Evolutionary conservation across 2,113 vertebrate genomes (phyloP), one percentile per base, ranked within the genome.

Genomic region (Cheirogaleus medius): DNA sequence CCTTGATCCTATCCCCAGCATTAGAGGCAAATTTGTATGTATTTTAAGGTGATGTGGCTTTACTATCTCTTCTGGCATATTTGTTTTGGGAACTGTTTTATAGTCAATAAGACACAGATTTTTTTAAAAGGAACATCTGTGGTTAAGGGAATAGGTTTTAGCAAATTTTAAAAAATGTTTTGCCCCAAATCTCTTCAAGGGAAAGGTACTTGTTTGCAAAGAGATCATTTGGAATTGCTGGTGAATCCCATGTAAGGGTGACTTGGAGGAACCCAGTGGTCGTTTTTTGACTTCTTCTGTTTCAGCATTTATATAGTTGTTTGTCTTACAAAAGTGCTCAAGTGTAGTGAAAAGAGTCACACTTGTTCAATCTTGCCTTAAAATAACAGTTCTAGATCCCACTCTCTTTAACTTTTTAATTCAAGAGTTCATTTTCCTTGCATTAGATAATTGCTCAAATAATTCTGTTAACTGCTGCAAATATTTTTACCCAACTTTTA

Each of bases 401-500:
- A 8, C 88, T 85, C 9, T 56, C 69, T 39, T 25, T 77, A 82
- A 89, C 49, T 68, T 69, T 69, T 91, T 71, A 73, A 93, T 89
- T 82, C 15, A 78, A 64, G 32, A 52, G 39, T 60, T 82, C 34
- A 7, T 86, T 95, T 94, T 87, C 84, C 68, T 95, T 74, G 39
- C 27, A 80, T 94, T 95, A 56, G 78, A 68, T 93, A 88, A 94
- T 87, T 86, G 47, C 83, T 85, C 66, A 58, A 60, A 34, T 85
- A 94, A 68, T 90, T 95, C 52, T 60, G 25, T 63, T 42, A 68
- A 81, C 66, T 89, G n/a, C 54, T 63, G 27, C 32, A 73, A 95
- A 68, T 77, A 74, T 82, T 95, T 95, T 95, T 63, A 97, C 49
- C 25, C 21, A 86, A 91, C 76, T 93, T 87, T 85, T 69, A 68